Percentiles rank a stretch among this genome's conserved stretches.
phyloP scores from a whole-genome alignment of 2,797 vertebrate genomes.

The Furcifer pardalis region DNA sequence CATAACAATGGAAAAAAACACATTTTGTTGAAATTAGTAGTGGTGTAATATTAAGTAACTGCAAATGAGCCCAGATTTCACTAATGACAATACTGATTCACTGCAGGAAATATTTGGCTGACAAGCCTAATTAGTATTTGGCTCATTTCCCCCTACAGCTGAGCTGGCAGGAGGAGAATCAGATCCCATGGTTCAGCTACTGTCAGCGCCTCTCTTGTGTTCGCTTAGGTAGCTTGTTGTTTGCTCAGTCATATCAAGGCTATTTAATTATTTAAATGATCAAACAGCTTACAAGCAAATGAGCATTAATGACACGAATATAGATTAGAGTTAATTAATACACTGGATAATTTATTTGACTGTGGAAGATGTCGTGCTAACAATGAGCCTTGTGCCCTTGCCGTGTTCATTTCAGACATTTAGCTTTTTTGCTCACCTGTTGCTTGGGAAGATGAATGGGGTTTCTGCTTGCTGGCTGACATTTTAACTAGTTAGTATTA shows the following conservation, averaged over 20 bases:
- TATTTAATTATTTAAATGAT: constrained; percentile 48
- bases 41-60: background rate
- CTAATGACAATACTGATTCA: background rate
- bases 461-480: background rate
- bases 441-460: background rate
- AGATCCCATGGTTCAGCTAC: background rate
- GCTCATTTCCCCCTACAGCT: background rate
- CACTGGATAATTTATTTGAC: constrained; percentile 26
- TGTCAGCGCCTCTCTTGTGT: background rate
- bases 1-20: background rate
- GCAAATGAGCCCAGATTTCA: background rate
- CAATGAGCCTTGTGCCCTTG: background rate
- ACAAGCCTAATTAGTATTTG: background rate
- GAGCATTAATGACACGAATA: constrained; percentile 35
- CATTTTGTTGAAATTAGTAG: background rate
- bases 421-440: constrained; percentile 14
- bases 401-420: background rate
- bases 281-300: constrained; percentile 29
- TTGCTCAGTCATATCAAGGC: constrained; percentile 18
- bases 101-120: background rate
- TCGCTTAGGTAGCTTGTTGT: background rate
- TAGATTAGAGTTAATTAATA: constrained; percentile 36
- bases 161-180: background rate
- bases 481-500: constrained; percentile 30
- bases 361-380: constrained; percentile 8